Percentiles rank a stretch among this genome's conserved stretches.
Conservation (phyloP, 2,797 vertebrate species). For the Lerista edwardsae region DNA sequence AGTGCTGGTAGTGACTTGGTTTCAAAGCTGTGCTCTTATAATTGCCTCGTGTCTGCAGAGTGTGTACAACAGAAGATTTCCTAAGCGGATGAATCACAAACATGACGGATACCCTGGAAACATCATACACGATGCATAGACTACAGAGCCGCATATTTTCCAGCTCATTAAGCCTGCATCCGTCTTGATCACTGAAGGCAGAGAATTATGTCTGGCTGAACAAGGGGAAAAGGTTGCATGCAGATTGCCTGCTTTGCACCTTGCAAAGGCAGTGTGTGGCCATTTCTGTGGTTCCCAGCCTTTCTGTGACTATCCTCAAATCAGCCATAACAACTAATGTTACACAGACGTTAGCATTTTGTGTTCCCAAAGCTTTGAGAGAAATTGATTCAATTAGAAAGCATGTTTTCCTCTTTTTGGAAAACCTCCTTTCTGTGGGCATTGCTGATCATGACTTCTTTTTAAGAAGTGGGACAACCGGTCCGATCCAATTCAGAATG, state of each 20-base stretch:
- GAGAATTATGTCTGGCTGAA: not conserved
- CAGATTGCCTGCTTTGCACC: not conserved
- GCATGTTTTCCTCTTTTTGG: not conserved
- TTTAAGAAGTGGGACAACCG: too few species aligned
- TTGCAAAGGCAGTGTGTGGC: fast-evolving
- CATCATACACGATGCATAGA: not conserved
- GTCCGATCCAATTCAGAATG: not conserved
- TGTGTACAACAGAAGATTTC: slow-evolving; percentile 9
- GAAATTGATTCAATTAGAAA: slow-evolving; percentile 3
- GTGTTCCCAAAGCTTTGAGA: slow-evolving; percentile 6
- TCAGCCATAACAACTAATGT: not conserved
- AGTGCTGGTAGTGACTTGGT: slow-evolving; percentile 22
- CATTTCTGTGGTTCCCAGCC: fast-evolving
- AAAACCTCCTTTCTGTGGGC: not conserved
- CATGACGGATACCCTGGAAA: not conserved
- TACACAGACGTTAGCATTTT: not conserved
- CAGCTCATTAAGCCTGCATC: not conserved
- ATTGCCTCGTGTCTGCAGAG: slow-evolving; percentile 40
- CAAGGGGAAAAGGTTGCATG: not conserved
- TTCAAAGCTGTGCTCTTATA: slow-evolving; percentile 10
- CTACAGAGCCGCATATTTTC: not conserved
- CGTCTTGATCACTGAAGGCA: not conserved
- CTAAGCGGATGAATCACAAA: not conserved
- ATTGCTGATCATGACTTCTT: not conserved
- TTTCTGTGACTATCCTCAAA: not conserved